Conservation (phyloP, 2,888 invertebrate genomes). For the Notocelia uddmanniana region DNA sequence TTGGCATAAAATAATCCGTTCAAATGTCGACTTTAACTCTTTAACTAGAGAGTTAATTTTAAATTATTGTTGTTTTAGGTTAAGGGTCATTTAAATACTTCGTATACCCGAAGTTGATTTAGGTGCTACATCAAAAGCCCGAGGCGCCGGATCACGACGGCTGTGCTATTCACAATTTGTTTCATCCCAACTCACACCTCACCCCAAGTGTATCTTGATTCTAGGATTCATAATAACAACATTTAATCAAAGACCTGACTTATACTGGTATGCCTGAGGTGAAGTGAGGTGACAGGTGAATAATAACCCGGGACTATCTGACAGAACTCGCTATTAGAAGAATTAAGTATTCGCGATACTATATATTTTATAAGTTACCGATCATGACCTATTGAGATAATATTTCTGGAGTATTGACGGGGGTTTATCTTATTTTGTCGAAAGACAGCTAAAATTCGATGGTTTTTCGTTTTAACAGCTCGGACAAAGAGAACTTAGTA, state of each 20-base stretch:
- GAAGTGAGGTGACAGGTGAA: neutral
- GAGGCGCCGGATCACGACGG: conserved; percentile 19
- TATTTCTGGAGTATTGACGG: conserved; percentile 8
- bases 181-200: neutral
- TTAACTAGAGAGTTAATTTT: neutral
- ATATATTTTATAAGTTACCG: conserved; percentile 20
- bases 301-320: conserved; percentile 19
- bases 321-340: conserved; percentile 24
- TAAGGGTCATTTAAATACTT: neutral
- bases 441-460: neutral
- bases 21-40: neutral
- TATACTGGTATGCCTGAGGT: neutral
- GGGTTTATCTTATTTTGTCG: conserved; percentile 5
- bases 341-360: conserved; percentile 43
- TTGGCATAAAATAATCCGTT: neutral
- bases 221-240: neutral
- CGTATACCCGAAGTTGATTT: conserved; percentile 13
- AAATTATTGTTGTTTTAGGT: neutral
- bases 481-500: neutral
- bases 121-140: conserved; percentile 18
- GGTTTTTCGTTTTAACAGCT: neutral
- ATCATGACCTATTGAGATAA: conserved; percentile 28
- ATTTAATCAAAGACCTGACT: neutral
- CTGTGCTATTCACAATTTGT: neutral
- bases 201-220: neutral